phyloP scores from a whole-genome alignment of 2,113 vertebrate species.

The Melanerpes aurifrons region DNA sequence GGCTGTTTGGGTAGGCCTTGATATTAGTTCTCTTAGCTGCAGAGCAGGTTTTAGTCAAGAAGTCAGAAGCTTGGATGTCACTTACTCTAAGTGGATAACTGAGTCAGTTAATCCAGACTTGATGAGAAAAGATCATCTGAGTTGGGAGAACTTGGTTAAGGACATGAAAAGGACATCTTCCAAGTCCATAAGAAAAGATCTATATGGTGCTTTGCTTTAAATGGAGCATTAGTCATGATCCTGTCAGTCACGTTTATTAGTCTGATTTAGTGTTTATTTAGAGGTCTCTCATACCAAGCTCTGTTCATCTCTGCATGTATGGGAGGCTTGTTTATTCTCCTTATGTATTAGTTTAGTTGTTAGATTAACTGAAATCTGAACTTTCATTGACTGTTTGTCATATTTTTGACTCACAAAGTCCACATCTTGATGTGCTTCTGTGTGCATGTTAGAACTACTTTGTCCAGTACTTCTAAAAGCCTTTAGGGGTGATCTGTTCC shows the following conservation, averaged over 20 bases:
- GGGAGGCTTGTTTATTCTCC: neutral
- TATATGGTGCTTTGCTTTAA: neutral
- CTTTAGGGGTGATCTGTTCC: neutral
- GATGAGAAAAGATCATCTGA: neutral
- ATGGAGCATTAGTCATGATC: neutral
- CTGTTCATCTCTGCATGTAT: neutral
- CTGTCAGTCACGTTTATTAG: neutral
- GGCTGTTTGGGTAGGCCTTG: slow-evolving; percentile 12
- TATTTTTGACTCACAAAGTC: neutral
- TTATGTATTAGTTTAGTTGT: neutral
- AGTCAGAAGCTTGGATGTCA: neutral
- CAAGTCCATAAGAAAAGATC: neutral
- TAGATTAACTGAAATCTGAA: neutral
- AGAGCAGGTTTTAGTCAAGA: slow-evolving; percentile 22
- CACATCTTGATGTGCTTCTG: neutral
- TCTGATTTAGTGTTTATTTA: neutral
- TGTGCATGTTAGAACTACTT: neutral
- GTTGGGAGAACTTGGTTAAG: neutral
- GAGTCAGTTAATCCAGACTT: neutral
- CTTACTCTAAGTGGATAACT: neutral
- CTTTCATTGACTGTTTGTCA: neutral
- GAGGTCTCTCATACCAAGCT: neutral
- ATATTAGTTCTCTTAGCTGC: neutral
- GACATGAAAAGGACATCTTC: neutral
- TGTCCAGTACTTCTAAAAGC: neutral